Evolutionary conservation across 2,113 vertebrate species (phyloP), one percentile per base, ranked within the genome.

Genomic region (Benitochromis conjunctus): DNA sequence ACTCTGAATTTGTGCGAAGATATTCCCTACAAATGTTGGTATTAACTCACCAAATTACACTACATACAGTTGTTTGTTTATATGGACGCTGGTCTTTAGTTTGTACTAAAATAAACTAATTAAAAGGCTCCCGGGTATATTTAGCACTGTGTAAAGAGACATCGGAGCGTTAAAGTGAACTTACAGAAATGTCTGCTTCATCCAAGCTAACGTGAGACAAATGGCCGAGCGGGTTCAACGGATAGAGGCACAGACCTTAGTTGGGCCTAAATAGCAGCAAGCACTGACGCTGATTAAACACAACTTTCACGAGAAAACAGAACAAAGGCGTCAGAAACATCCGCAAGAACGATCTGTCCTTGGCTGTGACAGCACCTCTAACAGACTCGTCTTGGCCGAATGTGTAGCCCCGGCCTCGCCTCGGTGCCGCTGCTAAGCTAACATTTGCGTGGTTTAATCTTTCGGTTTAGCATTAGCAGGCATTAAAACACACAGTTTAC

Each of bases 351-450:
- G 3, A 8, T 10, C 2, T 46, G 41, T 56, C 0, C 24, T 3
- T 10, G n/a, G 18, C 34, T 19, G 38, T 46, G 55, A 71, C 13
- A 34, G 11, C 46, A 5, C 24, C 46, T 57, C 16, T 3, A 46
- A 62, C 54, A 36, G 46, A 80, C 24, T 19, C 79, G 13, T 57
- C 5, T 51, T 51, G 12, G 58, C 13, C 43, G 14, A 38, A 16
- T 26, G 4, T 14, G 36, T 5, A 21, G 54, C 9, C 6, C 19
- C 5, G 74, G 58, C 46, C 90, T 92, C 90, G 91, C 92, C 91
- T 26, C 18, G 86, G 82, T 82, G 55, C 21, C 8, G 18, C 5
- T 64, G 89, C 92, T 89, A 95, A 83, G 89, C 86, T 91, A 93
- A 80, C 76, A 8, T 21, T 81, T 34, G 9, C 7, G 4, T 5